Percentiles rank a stretch among this genome's conserved stretches.
phyloP scores from a whole-genome alignment of 35 echinoderm and acorn worm genomes.

The Stichopus chloronotus region DNA sequence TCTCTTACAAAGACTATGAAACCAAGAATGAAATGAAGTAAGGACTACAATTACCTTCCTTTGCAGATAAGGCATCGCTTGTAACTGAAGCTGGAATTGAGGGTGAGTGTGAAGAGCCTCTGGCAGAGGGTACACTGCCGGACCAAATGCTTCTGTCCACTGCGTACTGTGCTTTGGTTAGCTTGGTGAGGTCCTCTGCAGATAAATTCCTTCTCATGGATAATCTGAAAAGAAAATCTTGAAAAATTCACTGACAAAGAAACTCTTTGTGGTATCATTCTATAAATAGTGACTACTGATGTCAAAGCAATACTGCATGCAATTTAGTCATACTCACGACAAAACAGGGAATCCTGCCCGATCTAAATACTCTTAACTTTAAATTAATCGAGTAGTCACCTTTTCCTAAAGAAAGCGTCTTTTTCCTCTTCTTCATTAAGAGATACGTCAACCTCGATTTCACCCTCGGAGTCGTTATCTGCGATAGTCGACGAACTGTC shows the following conservation, averaged over 20 bases:
- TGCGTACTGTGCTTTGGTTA: constrained; percentile 52
- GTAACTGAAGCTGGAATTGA: neutral
- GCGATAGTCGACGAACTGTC: constrained; percentile 61
- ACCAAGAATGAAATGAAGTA: too few species aligned
- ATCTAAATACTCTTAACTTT: neutral
- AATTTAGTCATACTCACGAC: too few species aligned
- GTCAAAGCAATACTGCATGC: too few species aligned
- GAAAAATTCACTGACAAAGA: neutral
- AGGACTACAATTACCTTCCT: neutral
- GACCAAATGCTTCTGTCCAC: neutral
- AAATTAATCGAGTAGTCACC: constrained; percentile 43
- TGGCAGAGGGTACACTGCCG: neutral
- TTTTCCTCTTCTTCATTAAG: constrained; percentile 74
- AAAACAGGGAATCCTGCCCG: too few species aligned
- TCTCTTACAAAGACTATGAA: too few species aligned
- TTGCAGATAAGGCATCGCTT: neutral
- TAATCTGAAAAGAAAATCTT: constrained; percentile 30
- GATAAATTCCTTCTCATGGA: constrained; percentile 55
- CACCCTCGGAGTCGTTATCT: constrained; percentile 57
- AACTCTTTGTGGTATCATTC: neutral
- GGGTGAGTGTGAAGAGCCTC: constrained; percentile 6
- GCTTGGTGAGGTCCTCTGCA: constrained; percentile 68
- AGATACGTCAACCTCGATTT: constrained; percentile 48
- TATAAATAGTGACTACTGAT: too few species aligned
- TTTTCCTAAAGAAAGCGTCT: constrained; percentile 56